Conservation (phyloP, 2,113 vertebrate species). For the Rutilus rutilus region DNA sequence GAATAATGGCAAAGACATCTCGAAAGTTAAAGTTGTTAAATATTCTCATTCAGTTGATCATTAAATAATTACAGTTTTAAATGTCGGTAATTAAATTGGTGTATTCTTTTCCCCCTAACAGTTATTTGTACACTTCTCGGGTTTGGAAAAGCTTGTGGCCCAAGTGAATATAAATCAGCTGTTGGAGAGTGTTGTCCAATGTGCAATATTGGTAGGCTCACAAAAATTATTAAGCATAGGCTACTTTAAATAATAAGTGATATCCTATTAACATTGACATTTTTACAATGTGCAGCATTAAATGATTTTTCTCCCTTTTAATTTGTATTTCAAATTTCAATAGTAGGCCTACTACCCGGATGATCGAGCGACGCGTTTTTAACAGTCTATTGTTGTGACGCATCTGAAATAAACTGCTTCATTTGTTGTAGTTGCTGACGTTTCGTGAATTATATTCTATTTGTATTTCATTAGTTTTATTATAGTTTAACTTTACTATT, state of each 20-base stretch:
- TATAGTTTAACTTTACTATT: no score
- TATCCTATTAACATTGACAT: not conserved
- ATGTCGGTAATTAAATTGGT: not conserved
- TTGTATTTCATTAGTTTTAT: no score
- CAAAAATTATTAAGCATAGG: not conserved
- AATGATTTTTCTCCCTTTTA: no score
- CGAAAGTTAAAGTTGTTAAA: not conserved
- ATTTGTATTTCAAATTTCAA: no score
- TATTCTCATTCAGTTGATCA: not conserved
- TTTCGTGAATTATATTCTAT: no score
- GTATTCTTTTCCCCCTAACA: conserved; percentile 5
- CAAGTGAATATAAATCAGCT: conserved; percentile 42
- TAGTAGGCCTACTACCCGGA: no score
- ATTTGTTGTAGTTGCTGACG: no score
- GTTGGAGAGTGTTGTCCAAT: conserved; percentile 45
- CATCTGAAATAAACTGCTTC: no score
- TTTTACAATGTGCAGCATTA: no score
- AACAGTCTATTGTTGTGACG: no score
- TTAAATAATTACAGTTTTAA: not conserved
- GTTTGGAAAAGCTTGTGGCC: conserved; percentile 2
- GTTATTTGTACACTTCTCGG: not conserved
- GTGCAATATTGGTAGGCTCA: conserved; percentile 44
- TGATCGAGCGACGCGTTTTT: no score
- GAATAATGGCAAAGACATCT: not conserved
- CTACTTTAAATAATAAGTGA: not conserved